Conservation (phyloP, 2,113 vertebrate genomes). For the Bambusicola thoracicus region DNA sequence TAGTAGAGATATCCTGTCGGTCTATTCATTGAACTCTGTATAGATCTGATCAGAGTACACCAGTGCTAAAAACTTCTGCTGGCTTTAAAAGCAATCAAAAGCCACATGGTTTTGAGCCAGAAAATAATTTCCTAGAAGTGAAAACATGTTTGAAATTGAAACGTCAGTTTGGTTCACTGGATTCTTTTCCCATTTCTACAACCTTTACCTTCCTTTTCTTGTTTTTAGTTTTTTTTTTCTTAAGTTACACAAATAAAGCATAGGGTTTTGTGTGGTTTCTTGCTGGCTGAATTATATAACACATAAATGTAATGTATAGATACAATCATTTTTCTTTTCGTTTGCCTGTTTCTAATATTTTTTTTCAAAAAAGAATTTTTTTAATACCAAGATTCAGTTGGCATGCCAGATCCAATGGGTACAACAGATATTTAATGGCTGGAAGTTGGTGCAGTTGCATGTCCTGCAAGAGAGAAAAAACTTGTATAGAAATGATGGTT, state of each 20-base stretch:
- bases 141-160: not conserved
- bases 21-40: constrained; percentile 3
- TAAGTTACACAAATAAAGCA: not conserved
- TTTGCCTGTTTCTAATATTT: not conserved
- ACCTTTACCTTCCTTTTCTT: not conserved
- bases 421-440: not conserved
- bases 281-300: not conserved
- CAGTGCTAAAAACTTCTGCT: not conserved
- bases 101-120: not conserved
- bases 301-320: not conserved
- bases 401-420: not conserved
- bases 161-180: not conserved
- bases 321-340: not conserved
- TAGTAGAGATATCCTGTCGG: not conserved
- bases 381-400: not conserved
- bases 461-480: not conserved
- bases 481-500: not conserved
- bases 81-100: not conserved
- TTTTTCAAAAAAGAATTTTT: not conserved
- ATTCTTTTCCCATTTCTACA: not conserved
- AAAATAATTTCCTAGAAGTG: not conserved
- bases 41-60: not conserved
- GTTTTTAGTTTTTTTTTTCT: not conserved
- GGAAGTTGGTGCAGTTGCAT: not conserved
- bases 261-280: not conserved